A percentile compares a stretch with the other conserved stretches of the same genome.
Conservation (phyloP, 1,140 invertebrate species). For the Gryllus bimaculatus region DNA sequence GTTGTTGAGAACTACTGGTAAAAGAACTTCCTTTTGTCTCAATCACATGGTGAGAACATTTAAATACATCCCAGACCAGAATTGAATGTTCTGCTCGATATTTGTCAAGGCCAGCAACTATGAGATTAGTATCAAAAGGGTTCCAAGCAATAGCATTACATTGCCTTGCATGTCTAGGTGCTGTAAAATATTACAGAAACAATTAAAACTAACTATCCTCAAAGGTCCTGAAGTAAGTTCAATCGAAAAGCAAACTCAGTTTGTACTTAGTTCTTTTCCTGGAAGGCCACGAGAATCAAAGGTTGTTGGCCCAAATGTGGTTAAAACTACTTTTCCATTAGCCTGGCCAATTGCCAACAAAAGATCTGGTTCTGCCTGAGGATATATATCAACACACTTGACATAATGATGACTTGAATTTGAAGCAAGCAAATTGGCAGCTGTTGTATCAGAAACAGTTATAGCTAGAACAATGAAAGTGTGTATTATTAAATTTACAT, state of each 20-base stretch:
- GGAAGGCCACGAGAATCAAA: slow-evolving; percentile 55
- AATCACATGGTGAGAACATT: slow-evolving; percentile 34
- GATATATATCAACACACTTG: slow-evolving; percentile 71
- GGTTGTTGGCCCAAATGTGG: slow-evolving; percentile 62
- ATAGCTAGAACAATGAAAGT: slow-evolving; percentile 42
- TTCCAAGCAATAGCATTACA: slow-evolving; percentile 87
- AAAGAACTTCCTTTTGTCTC: slow-evolving; percentile 29
- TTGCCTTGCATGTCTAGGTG: slow-evolving; percentile 66
- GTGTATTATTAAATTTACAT: slow-evolving; percentile 4
- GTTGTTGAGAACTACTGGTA: slow-evolving; percentile 22
- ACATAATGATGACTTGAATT: slow-evolving; percentile 56
- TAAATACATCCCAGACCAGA: slow-evolving; percentile 67
- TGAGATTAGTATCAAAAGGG: slow-evolving; percentile 66
- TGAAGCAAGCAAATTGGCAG: slow-evolving; percentile 55
- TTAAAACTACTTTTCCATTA: slow-evolving; percentile 74
- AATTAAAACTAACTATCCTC: background rate
- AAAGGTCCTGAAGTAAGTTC: background rate
- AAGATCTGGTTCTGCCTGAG: slow-evolving; percentile 56
- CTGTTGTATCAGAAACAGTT: slow-evolving; percentile 53
- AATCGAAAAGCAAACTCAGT: background rate
- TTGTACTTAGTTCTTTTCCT: slow-evolving; percentile 66
- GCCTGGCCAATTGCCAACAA: slow-evolving; percentile 74
- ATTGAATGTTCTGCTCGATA: slow-evolving; percentile 73
- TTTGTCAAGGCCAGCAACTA: slow-evolving; percentile 79
- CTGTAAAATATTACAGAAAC: slow-evolving; percentile 35